Conservation (phyloP, 2,888 invertebrate species). For the Eledona agricola region DNA sequence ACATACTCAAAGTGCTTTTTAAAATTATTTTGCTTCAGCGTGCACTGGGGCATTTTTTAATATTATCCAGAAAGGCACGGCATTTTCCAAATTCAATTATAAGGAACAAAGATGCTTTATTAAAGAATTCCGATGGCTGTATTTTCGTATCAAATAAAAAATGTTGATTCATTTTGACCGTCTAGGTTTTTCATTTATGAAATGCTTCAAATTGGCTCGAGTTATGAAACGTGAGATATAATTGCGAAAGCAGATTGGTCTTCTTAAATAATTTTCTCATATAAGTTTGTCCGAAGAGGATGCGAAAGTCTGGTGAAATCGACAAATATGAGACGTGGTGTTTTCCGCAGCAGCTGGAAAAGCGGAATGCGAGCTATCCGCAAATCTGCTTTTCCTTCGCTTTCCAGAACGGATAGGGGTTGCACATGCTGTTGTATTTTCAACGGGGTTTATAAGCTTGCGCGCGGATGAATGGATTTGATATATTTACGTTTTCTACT, state of each 20-base stretch:
- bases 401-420: too few relatives aligned
- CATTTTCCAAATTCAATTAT: constrained; percentile 37
- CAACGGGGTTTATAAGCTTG: too few relatives aligned
- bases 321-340: constrained; percentile 26
- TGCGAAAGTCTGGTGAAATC: constrained; percentile 25
- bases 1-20: not conserved
- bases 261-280: too few relatives aligned
- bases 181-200: constrained; percentile 18
- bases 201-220: constrained; percentile 15
- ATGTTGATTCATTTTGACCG: constrained; percentile 10
- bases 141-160: constrained; percentile 23
- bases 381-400: constrained; percentile 31
- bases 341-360: constrained; percentile 31
- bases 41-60: constrained; percentile 23
- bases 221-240: constrained; percentile 26
- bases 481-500: too few relatives aligned
- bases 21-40: not conserved
- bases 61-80: constrained; percentile 27
- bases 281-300: too few relatives aligned
- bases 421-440: too few relatives aligned
- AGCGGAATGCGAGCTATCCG: constrained; percentile 30
- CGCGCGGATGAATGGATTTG: too few relatives aligned
- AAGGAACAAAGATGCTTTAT: constrained; percentile 31
- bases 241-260: constrained; percentile 17
- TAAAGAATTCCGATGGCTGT: constrained; percentile 33